phyloP scores from a whole-genome alignment of 2,888 invertebrate genomes.

The Orthosia gracilis region DNA sequence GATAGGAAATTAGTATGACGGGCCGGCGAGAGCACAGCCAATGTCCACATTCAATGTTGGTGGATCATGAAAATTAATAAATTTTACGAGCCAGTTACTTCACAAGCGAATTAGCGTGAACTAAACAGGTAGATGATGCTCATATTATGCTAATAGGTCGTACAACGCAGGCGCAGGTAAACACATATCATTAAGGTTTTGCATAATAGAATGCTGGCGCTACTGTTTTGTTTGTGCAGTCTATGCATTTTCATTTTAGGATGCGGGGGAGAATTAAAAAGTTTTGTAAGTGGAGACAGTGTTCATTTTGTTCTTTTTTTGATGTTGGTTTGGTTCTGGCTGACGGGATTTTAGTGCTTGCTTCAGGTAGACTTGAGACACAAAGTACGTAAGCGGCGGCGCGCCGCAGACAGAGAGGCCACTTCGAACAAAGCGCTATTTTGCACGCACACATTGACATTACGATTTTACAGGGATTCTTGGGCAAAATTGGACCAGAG shows the following conservation, averaged over 20 bases:
- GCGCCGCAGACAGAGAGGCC: no score
- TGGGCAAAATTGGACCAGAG: no score
- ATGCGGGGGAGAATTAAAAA: slow-evolving; percentile 7
- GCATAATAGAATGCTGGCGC: slow-evolving; percentile 61
- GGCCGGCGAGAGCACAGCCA: slow-evolving; percentile 15
- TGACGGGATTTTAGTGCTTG: no score
- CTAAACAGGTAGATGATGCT: slow-evolving; percentile 70
- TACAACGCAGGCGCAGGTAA: slow-evolving; percentile 66
- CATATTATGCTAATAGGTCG: slow-evolving; percentile 73
- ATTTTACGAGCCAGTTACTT: slow-evolving; percentile 64
- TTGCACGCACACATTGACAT: no score
- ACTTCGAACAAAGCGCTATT: no score
- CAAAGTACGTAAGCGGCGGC: no score
- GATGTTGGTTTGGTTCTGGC: background rate
- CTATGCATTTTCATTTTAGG: slow-evolving; percentile 38
- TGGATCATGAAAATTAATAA: slow-evolving; percentile 64
- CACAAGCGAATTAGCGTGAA: slow-evolving; percentile 67
- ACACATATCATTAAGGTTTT: slow-evolving; percentile 65
- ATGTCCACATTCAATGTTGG: slow-evolving; percentile 50
- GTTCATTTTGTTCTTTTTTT: background rate
- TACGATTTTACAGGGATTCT: no score
- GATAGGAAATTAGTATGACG: slow-evolving; percentile 58
- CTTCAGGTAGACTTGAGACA: background rate
- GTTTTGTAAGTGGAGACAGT: background rate
- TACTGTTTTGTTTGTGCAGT: slow-evolving; percentile 47